phyloP scores from a whole-genome alignment of 2,113 vertebrate genomes.

The Aldabrachelys gigantea region DNA sequence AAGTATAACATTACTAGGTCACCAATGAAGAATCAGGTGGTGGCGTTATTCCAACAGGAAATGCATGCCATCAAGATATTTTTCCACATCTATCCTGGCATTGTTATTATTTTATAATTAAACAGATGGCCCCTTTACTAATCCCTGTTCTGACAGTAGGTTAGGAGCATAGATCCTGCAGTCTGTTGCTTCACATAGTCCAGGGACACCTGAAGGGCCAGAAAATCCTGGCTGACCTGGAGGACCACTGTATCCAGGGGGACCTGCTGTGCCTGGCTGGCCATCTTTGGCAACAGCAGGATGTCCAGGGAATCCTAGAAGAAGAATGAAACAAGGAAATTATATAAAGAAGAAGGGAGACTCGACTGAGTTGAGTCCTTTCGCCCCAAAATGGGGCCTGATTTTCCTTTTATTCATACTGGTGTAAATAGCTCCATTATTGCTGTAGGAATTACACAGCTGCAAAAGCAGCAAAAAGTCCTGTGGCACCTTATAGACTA shows the following conservation, averaged over 20 bases:
- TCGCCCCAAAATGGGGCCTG: rapidly evolving
- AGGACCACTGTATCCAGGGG: constrained; percentile 71
- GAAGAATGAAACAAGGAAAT: neutral
- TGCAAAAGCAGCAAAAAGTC: neutral
- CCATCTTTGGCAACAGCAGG: constrained; percentile 70
- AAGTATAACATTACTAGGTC: neutral
- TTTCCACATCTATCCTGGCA: neutral
- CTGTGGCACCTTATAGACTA: too few relatives aligned
- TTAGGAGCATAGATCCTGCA: constrained; percentile 75
- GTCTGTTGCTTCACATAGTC: constrained; percentile 78
- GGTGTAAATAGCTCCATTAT: neutral
- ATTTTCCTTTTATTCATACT: neutral
- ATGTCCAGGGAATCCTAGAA: constrained; percentile 75
- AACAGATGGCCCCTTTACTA: neutral
- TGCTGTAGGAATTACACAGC: neutral
- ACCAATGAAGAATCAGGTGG: neutral
- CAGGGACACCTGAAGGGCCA: constrained; percentile 68
- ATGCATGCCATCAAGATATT: neutral
- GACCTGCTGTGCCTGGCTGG: constrained; percentile 68
- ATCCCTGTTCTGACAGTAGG: constrained; percentile 76
- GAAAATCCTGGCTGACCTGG: constrained; percentile 60
- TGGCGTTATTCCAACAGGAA: neutral
- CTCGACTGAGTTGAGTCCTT: neutral
- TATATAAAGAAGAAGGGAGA: neutral
- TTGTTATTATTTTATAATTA: neutral